Base-by-base conservation (phyloP, 1,140 invertebrate genomes). In the Drosophila nikananu region DNA sequence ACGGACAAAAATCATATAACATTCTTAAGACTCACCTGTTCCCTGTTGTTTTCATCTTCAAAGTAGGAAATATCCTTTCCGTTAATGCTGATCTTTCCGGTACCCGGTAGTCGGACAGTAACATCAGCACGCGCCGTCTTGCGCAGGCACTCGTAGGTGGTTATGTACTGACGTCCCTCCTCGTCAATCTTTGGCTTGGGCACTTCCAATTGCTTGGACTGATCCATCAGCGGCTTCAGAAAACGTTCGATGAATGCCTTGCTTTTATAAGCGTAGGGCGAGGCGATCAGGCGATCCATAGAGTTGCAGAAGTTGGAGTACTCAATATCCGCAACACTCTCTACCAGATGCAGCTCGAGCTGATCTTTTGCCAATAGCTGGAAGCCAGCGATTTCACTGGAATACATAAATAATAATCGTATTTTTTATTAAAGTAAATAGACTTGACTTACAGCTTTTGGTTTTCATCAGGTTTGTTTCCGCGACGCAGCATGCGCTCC, bases 1-100 rank as follows among this genome's bases (percentile, higher is more conserved):
- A 21, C 12, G 27, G 27, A 32, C n/a, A 17, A 9, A 8, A 32
- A 21, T n/a, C n/a, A 5, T 15, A 13, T 19, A 25, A 23, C 1
- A 7, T 12, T 12, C n/a, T 30, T 4, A 2, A 1, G 17, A 94
- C 94, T 94, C 92, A 96, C 96, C 94, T 97, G 96, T 93, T 97
- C 97, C 76, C 96, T 95, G 46, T 95, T 92, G 86, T 97, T 95
- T 13, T 95, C 92, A 77, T 95, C 93, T 35, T 94, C 82, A 91
- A 98, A 98, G 90, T 97, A 98, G 2, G 94, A 94, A n/a, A 98
- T 95, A 81, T 96, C 95, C 81, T 96, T 79, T 19, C 95, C 96
- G 94, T 99, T 98, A 48, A 99, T 97, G 25, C 93, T 95, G 63
- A 99, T 95, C 86, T 96, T 94, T 15, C 98, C 98, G 39, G 96